Evolutionary conservation across 2,888 invertebrate genomes (phyloP).

Genomic region (Antitype chi): DNA sequence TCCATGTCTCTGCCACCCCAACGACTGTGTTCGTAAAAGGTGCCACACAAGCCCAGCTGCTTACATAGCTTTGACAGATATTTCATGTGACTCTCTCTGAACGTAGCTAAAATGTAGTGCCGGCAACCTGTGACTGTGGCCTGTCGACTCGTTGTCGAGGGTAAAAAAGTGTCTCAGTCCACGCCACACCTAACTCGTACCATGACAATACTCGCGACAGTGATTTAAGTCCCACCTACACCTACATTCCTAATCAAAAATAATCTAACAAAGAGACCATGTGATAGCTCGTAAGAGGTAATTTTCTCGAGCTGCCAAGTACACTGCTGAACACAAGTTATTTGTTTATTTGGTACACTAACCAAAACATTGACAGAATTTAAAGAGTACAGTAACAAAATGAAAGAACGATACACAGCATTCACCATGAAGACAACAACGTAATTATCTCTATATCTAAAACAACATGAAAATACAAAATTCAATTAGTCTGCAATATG

Average conservation of each 20-base stretch:
- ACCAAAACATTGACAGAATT: neutral
- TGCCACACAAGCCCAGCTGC: neutral
- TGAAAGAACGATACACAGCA: neutral
- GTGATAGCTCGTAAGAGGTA: slow-evolving; percentile 66
- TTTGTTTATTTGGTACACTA: neutral
- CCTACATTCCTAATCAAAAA: slow-evolving; percentile 75
- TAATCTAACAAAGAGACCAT: slow-evolving; percentile 76
- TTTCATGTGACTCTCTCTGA: neutral
- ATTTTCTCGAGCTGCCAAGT: slow-evolving; percentile 18
- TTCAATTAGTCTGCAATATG: neutral
- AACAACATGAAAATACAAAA: neutral
- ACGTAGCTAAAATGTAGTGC: neutral
- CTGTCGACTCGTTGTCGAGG: neutral
- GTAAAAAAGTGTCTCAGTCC: neutral
- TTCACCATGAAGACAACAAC: neutral
- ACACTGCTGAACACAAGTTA: slow-evolving; percentile 6
- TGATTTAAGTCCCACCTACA: slow-evolving; percentile 74
- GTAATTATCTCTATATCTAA: no score
- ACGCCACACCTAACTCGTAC: neutral
- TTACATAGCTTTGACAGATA: neutral
- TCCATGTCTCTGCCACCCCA: no score
- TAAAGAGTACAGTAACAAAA: no score
- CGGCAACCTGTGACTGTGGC: neutral
- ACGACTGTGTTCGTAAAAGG: neutral
- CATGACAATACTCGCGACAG: slow-evolving; percentile 53